Base-by-base conservation (phyloP, 2,113 vertebrate species). In the Oncorhynchus keta region DNA sequence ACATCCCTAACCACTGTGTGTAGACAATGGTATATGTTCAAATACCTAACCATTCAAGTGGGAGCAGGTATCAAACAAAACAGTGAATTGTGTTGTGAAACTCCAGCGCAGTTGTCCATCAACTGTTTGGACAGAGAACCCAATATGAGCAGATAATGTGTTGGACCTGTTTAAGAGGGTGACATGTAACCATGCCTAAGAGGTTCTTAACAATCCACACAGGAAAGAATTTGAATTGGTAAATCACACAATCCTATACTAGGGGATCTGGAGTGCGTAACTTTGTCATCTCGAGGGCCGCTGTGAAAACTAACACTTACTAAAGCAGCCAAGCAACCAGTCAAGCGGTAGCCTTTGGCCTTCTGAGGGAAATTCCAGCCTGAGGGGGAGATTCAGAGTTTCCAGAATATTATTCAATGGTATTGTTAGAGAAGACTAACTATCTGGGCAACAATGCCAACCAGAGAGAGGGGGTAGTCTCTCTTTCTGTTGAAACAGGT, bases 301-400 rank as follows among this genome's bases (percentile, higher is more conserved):
- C 59, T 70, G 78, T 90, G 89, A 92, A 92, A 93, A 91, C 85
- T 79, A 85, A 90, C 86, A 91, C 88, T 90, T 89, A 73, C 75
- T 32, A 55, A 73, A 75, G 70, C 86, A 69, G 82, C 89, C 89
- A 88, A 86, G 88, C 84, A 82, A 79, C 83, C 83, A 73, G 78
- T 87, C 76, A 68, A 89, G 81, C 80, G 26, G 86, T 76, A 81
- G 84, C 84, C 78, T 75, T 83, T 81, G 83, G 88, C 84, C 84
- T 86, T 81, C 77, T 85, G 77, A 87, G 83, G 87, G 85, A 89
- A 91, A 91, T 91, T 87, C 86, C 85, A 89, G 80, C 72, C 80
- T 87, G 84, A 85, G 85, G 87, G 85, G 87, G 83, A 82, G 79
- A 82, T 87, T 89, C 74, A 86, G 72, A 85, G 73, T 87, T 90